Base-by-base conservation (phyloP, 2,888 invertebrate genomes). In the Stenichneumon culpator region DNA sequence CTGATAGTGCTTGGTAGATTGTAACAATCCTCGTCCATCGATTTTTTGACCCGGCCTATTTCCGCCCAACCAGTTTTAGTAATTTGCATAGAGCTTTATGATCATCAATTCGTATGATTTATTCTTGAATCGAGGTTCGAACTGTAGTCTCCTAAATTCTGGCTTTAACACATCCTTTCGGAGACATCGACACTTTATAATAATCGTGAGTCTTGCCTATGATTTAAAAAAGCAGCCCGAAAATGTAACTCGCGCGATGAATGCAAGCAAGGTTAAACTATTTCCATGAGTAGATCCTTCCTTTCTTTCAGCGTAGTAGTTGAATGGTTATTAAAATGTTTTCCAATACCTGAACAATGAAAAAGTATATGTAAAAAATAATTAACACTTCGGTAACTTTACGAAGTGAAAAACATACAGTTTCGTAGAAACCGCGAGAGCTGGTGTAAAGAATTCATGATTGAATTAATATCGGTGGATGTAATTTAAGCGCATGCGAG, bases 401-500 rank as follows among this genome's bases (percentile, higher is more conserved):
- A 14, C 16, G 14, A 54, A 9, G 52, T 52, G 19, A 19, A 19
- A 52, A 52, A 52, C 19, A 7, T 9, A 52, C 19, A 52, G 19
- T 19, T 39, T 39, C 11, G 11, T 39, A 9, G 39, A 39, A 52
- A 52, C 52, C 52, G 3, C 57, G 14, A 22, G 9, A 57, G 28
- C 28, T 5, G 16, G 5, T 11, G 5, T 60, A 14, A 25, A 2
- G 22, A 60, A 60, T 25, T 28, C 28, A 25, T 25, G 14, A 16
- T 60, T 60, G 60, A 60, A 14, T 0, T 28, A 14, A 60, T 16
- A 28, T 60, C 22, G 60, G 60, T 60, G 14, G 14, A 60, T 60
- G 3, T 25, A 28, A 19, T 70, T 28, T 52, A 22, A 32, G 7
- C 65, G 70, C 70, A 72, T 79, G 79, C 36, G 39, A 63, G n/a